phyloP scores from a whole-genome alignment of 2,888 invertebrate genomes.

The Pristionchus exspectatus region DNA sequence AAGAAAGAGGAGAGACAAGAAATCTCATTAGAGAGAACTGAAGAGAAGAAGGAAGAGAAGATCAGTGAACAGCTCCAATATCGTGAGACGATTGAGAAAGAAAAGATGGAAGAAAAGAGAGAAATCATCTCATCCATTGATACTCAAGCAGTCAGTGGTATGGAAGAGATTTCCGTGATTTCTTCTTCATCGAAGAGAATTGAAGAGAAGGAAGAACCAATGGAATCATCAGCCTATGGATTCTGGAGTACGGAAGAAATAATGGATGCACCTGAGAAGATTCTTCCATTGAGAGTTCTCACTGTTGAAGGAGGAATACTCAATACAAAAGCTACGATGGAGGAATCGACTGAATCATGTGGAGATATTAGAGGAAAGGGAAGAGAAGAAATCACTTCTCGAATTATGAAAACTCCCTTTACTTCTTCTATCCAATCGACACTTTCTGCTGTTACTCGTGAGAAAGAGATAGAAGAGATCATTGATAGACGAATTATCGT shows the following conservation, averaged over 20 bases:
- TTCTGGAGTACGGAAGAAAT: constrained; percentile 60
- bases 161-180: background rate
- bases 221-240: constrained; percentile 56
- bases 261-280: constrained; percentile 12
- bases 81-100: background rate
- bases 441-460: background rate
- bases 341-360: background rate
- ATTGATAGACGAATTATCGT: background rate
- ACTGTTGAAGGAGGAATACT: background rate
- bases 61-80: background rate
- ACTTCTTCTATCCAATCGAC: background rate
- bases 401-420: background rate
- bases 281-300: background rate
- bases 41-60: constrained; percentile 2
- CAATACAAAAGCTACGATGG: background rate
- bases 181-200: background rate
- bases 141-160: background rate
- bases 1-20: constrained; percentile 20
- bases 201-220: background rate
- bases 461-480: background rate
- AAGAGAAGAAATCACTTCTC: background rate
- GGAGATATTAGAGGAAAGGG: background rate
- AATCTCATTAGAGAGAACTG: background rate
- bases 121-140: background rate
- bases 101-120: background rate